These are phyloP conservation scores for Pangasius macronema DNA, from an alignment of 2,797 vertebrate species.

Conservation along the genomic window DNA sequence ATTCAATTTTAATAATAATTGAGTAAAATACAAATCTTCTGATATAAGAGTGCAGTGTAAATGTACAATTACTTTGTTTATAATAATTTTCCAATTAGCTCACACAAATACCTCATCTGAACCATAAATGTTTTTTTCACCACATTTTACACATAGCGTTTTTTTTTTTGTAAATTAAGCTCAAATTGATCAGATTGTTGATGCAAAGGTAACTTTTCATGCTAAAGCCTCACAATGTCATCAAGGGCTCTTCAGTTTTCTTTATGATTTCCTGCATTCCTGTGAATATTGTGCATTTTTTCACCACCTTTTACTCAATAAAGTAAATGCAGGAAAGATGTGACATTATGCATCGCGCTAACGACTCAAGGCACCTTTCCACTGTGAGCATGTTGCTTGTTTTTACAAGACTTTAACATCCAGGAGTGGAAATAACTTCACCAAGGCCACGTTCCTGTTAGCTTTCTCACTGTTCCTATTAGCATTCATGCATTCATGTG, in stretches of 20 bases:
- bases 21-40: background rate
- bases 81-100: background rate
- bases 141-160: background rate
- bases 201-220: background rate
- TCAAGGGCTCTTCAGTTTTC: background rate
- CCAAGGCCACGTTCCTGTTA: conserved; percentile 38
- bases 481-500: background rate
- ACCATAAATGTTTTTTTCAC: background rate
- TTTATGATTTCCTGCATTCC: conserved; percentile 17
- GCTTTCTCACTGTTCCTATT: background rate
- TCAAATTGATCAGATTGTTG: background rate
- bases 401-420: conserved; percentile 20
- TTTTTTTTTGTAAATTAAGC: background rate
- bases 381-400: background rate
- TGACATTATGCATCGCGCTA: background rate
- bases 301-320: conserved; percentile 12
- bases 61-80: background rate
- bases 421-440: conserved; percentile 43
- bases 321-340: background rate
- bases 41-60: background rate
- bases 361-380: conserved; percentile 40
- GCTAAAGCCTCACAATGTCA: background rate
- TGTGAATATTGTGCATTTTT: background rate
- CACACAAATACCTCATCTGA: background rate
- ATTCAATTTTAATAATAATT: background rate